These are phyloP conservation scores for Lepidonotus clava DNA, from an alignment of 2,888 invertebrate genomes.

Conservation along the genomic window DNA sequence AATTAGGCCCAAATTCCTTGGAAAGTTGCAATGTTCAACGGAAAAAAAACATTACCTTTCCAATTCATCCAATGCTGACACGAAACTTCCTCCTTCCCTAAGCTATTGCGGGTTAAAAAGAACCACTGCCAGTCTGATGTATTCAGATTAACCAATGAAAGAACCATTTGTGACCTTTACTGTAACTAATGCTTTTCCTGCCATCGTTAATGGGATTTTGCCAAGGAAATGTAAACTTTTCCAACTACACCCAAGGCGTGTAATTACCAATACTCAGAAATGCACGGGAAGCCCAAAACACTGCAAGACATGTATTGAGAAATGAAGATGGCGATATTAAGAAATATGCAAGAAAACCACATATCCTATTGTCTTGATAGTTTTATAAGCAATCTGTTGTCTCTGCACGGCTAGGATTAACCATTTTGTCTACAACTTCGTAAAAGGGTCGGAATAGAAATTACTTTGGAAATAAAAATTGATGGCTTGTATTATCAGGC, in stretches of 20 bases:
- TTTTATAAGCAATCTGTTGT: too few species aligned
- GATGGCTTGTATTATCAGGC: too few species aligned
- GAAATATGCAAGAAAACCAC: neutral
- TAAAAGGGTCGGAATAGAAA: too few species aligned
- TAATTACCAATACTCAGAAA: constrained; percentile 1
- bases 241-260: neutral
- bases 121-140: neutral
- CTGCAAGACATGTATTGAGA: neutral
- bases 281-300: neutral
- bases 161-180: constrained; percentile 18
- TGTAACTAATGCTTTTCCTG: constrained; percentile 23
- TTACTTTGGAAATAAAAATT: too few species aligned
- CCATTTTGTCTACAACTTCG: too few species aligned
- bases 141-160: constrained; percentile 19
- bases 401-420: too few species aligned
- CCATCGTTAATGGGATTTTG: constrained; percentile 4
- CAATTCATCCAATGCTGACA: neutral
- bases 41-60: neutral
- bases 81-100: neutral
- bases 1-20: too few species aligned
- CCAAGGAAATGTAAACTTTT: constrained; percentile 3
- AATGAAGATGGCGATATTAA: neutral
- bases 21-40: too few species aligned
- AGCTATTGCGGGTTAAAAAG: neutral
- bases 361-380: neutral